Percentiles rank a stretch among this genome's conserved stretches.
Evolutionary conservation across 2,888 invertebrate species (phyloP).

Genomic region (Nesidiocoris tenuis): DNA sequence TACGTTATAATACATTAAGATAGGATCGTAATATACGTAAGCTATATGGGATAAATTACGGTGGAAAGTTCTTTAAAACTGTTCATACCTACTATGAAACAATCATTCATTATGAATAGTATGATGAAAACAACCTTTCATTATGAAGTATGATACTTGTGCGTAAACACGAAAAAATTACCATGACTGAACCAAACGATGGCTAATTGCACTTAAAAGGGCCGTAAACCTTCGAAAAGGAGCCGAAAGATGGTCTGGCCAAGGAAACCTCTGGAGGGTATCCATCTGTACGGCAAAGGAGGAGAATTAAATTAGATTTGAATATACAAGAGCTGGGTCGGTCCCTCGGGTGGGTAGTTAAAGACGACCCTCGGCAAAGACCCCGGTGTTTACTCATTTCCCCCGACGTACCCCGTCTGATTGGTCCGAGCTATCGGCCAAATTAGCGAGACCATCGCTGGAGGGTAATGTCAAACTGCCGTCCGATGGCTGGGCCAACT

Average conservation of each 20-base stretch:
- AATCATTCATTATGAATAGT: no score
- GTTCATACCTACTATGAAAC: no score
- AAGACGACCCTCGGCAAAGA: neutral
- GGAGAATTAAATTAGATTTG: conserved; percentile 10
- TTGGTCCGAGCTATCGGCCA: neutral
- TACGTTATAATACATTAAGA: no score
- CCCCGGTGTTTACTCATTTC: neutral
- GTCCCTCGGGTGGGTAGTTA: neutral
- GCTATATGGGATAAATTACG: no score
- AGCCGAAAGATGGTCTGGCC: neutral
- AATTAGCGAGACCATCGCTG: neutral
- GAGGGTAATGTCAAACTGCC: neutral
- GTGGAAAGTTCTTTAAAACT: no score
- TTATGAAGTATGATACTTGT: no score
- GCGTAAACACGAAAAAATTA: no score
- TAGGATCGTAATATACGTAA: no score
- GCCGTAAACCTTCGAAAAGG: neutral
- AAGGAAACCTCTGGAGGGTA: neutral
- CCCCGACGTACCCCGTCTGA: neutral
- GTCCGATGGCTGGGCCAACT: neutral
- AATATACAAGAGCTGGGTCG: conserved; percentile 14
- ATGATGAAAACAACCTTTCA: no score
- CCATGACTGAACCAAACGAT: no score
- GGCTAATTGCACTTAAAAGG: neutral
- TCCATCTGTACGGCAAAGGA: neutral